A percentile compares a stretch with the other conserved stretches of the same genome.
Conservation (phyloP, 1,140 invertebrate genomes). For the Drosophila bocki region DNA sequence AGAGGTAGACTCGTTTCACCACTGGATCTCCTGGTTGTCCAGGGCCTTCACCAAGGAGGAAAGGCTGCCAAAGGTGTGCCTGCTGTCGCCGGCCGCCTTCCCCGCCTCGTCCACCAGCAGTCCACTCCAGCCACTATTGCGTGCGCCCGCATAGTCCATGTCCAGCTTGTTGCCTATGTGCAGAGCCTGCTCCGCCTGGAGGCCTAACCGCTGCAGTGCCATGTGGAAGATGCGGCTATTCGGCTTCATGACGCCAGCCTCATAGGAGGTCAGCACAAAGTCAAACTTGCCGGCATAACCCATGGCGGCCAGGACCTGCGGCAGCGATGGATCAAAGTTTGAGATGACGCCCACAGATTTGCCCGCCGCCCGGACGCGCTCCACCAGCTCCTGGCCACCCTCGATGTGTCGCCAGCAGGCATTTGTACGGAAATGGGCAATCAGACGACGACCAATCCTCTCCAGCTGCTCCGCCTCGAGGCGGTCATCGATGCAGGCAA, state of each 20-base stretch:
- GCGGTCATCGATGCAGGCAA: slow-evolving; percentile 36
- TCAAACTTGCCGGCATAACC: slow-evolving; percentile 64
- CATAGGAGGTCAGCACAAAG: slow-evolving; percentile 80
- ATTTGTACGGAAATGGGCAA: slow-evolving; percentile 61
- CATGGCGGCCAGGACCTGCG: slow-evolving; percentile 60
- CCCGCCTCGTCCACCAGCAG: slow-evolving; percentile 67
- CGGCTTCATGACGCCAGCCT: slow-evolving; percentile 73
- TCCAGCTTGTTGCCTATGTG: slow-evolving; percentile 93
- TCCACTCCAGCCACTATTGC: slow-evolving; percentile 90
- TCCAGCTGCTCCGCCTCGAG: slow-evolving; percentile 43
- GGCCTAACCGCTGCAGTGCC: slow-evolving; percentile 49
- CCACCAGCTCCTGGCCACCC: slow-evolving; percentile 58
- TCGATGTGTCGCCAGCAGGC: slow-evolving; percentile 65
- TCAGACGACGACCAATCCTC: slow-evolving; percentile 48
- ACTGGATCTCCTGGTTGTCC: slow-evolving; percentile 50
- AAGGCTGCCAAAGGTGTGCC: slow-evolving; percentile 53
- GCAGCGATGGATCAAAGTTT: slow-evolving; percentile 77
- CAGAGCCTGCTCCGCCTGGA: slow-evolving; percentile 88
- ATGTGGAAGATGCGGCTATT: slow-evolving; percentile 63
- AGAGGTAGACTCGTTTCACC: slow-evolving; percentile 30
- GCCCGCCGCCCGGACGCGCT: slow-evolving; percentile 49
- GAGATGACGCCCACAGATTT: slow-evolving; percentile 80
- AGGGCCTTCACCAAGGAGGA: slow-evolving; percentile 50
- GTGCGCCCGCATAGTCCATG: slow-evolving; percentile 92
- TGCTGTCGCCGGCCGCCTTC: no score